Evolutionary conservation across 1,140 invertebrate genomes (phyloP), one percentile per base, ranked within the genome.

Genomic region (Lethocerus indicus): DNA sequence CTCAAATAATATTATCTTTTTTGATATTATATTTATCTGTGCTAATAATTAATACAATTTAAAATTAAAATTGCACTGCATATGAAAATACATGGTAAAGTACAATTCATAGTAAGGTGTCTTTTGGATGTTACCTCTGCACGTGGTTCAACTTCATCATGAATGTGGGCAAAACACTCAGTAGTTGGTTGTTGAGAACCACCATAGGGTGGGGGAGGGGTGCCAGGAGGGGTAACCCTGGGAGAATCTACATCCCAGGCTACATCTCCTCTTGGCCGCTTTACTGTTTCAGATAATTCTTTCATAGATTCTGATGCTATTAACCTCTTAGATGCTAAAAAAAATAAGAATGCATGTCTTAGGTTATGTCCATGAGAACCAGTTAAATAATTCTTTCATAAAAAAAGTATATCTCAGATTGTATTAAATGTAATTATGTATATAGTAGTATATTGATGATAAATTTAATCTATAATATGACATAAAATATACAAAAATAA

Each of bases 201-300:
- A n/a, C n/a, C n/a, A 69, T 90, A 89, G 12, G 86, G 85, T 36
- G 87, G 86, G 37, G 86, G 87, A 18, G 87, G 86, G 36, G 85
- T 88, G 35, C 84, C 84, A 1, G 85, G 84, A 25, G 86, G 86
- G 35, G 83, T 83, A 3, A 73, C 67, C 49, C 64, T 64, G 12
- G 63, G 62, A 16, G 62, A 56, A 35, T 73, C 71, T 3, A 66
- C 61, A 56, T 73, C 71, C 58, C 63, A 64, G 39, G 64, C 63
- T 32, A 66, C 60, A 39, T 61, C 57, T 23, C 54, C 57, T 52
- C 59, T 60, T 2, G 56, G 50, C 36, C 53, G 56, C 60, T 65
- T 65, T 35, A 64, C 56, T 53, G n/a, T n/a, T n/a, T 64, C 61
- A 44, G 62, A 66, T 26, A 76, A 59, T 57, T 78, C 73, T 28